Conservation (phyloP, 2,888 invertebrate species). For the Heliconius aoede region DNA sequence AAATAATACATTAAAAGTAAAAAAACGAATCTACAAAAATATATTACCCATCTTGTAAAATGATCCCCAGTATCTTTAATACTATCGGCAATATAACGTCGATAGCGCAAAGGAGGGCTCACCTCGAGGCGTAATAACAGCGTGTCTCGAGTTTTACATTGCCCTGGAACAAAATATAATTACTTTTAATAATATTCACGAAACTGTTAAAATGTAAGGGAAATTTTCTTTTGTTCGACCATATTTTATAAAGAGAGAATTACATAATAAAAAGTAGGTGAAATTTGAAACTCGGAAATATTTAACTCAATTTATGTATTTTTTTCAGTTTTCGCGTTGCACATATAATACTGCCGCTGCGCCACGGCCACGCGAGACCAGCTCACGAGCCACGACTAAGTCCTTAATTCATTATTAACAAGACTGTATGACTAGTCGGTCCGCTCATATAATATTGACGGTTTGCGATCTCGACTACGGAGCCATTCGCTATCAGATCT, state of each 20-base stretch:
- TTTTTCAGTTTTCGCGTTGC: background rate
- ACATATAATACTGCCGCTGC: background rate
- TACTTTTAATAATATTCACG: conserved; percentile 19
- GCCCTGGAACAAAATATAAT: conserved; percentile 1
- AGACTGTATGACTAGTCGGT: conserved; percentile 23
- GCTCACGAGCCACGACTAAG: background rate
- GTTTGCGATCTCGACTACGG: conserved; percentile 23
- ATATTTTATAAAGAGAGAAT: background rate
- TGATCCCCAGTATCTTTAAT: background rate
- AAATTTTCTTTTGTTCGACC: background rate
- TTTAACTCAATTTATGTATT: background rate
- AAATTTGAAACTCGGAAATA: background rate
- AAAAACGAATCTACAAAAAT: background rate
- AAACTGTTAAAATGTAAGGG: conserved; percentile 5
- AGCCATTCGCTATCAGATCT: conserved; percentile 29
- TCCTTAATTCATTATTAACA: conserved; percentile 3
- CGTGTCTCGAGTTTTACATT: conserved; percentile 6
- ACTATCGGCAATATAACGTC: conserved; percentile 17
- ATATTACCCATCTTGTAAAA: conserved; percentile 1
- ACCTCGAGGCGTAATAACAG: conserved; percentile 20
- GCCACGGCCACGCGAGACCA: too few species aligned
- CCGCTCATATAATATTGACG: conserved; percentile 41
- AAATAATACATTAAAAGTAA: background rate
- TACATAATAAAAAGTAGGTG: background rate
- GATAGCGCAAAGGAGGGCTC: conserved; percentile 9